Base-by-base conservation (phyloP, 1,140 invertebrate genomes). In the Monochamus saltuarius region DNA sequence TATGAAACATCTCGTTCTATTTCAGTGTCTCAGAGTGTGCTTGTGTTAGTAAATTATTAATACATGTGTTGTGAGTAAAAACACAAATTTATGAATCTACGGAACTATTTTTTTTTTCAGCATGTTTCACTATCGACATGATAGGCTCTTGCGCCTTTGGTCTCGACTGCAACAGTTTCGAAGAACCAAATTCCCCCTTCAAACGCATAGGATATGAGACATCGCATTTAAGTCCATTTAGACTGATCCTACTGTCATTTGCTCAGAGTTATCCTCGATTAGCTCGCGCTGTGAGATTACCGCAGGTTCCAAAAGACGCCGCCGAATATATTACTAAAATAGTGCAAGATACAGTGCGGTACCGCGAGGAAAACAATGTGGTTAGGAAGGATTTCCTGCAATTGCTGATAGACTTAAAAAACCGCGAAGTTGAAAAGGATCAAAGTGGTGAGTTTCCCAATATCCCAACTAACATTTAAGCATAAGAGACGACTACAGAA, bases 101-200 rank as follows among this genome's bases (percentile, higher is more conserved):
- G 6, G 22, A 3, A 29, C 6, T 6, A 29, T 6, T 13, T 64
- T 85, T 6, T 13, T 64, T 85, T 1, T 79, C 84, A 39, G 80
- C 81, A 0, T 79, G 81, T 43, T 87, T 82, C 62, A 80, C 83
- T 0, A 86, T 84, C 42, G 86, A 88, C 69, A 81, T 85, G 0
- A 84, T 87, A 13, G 84, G 81, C 0, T 82, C 75, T 19, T 82
- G 84, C 35, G 84, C 82, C 10, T 87, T 86, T 68, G 85, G 85
- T 0, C 75, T 87, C 4, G 78, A 85, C 7, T 81, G 81, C 59
- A 81, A 84, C 50, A 78, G 83, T 10, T 76, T 84, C 16, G 73
- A 76, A 39, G 76, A 83, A 66, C 71, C 79, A 0, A 68, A 83
- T 29, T 78, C 81, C 0, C 79, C 83, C 65, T 86, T 87, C 67